Percentiles rank a stretch among this genome's conserved stretches.
phyloP scores from a whole-genome alignment of 2,888 invertebrate genomes.

The Cryptocephalus primarius region DNA sequence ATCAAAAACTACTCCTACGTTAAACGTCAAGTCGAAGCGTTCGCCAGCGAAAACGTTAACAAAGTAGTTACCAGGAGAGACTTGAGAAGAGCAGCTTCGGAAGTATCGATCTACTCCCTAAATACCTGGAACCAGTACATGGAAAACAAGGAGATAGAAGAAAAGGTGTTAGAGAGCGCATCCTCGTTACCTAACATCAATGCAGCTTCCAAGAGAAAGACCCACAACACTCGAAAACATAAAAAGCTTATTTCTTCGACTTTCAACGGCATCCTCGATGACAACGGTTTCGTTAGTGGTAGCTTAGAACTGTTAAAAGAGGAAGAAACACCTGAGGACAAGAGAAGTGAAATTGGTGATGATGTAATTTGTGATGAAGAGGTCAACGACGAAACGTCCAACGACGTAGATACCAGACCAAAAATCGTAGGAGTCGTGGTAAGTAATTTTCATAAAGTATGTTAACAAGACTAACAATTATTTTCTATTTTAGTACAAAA shows the following conservation, averaged over 20 bases:
- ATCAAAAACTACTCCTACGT: slow-evolving; percentile 17
- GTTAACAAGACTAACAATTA: no score
- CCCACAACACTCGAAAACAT: slow-evolving; percentile 10
- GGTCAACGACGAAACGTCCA: no score
- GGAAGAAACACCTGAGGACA: no score
- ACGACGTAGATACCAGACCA: slow-evolving; percentile 1
- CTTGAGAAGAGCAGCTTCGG: slow-evolving; percentile 12
- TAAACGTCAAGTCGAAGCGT: slow-evolving; percentile 15
- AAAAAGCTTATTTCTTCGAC: slow-evolving; percentile 22
- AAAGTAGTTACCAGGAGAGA: slow-evolving; percentile 7
- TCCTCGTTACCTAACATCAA: neutral
- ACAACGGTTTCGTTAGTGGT: neutral
- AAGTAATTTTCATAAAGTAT: neutral
- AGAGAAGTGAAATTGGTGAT: no score
- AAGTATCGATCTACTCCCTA: slow-evolving; percentile 15
- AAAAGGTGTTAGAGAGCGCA: neutral
- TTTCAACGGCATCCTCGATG: slow-evolving; percentile 18
- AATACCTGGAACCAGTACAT: slow-evolving; percentile 21
- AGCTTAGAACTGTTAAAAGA: no score
- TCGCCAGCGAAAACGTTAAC: slow-evolving; percentile 5
- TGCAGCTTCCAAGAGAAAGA: slow-evolving; percentile 9
- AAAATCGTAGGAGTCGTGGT: slow-evolving; percentile 6
- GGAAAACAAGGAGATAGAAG: slow-evolving; percentile 6
- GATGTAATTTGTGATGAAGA: no score
- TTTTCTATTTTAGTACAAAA: no score